Conservation (phyloP, 2,888 invertebrate genomes). For the Monopis laevigella region DNA sequence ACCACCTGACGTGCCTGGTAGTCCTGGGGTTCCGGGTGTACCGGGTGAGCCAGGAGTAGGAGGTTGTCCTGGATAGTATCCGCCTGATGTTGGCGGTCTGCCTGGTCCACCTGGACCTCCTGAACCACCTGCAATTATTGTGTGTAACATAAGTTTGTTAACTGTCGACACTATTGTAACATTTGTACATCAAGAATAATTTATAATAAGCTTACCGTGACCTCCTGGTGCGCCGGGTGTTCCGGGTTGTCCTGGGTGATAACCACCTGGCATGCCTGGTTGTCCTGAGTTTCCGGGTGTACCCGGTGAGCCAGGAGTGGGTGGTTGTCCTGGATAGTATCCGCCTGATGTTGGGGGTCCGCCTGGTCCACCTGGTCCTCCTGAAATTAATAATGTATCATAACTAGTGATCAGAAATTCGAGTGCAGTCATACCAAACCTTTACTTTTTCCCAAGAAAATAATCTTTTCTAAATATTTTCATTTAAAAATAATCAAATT, state of each 20-base stretch:
- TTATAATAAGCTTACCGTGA: constrained; percentile 7
- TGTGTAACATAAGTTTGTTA: not conserved
- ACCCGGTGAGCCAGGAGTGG: constrained; percentile 28
- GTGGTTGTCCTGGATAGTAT: constrained; percentile 26
- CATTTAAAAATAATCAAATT: too few species aligned
- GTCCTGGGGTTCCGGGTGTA: constrained; percentile 29
- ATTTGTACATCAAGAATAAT: too few species aligned
- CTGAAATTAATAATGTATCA: constrained; percentile 25
- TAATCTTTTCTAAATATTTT: too few species aligned
- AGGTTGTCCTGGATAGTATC: constrained; percentile 25
- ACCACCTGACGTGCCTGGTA: constrained; percentile 23
- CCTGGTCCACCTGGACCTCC: constrained; percentile 33
- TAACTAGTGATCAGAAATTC: too few species aligned
- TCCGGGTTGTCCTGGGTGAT: constrained; percentile 18
- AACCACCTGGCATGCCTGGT: constrained; percentile 15
- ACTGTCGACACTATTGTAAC: too few species aligned
- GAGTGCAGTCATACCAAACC: too few species aligned
- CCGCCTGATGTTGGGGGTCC: constrained; percentile 22
- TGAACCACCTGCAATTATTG: constrained; percentile 29
- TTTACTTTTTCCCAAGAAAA: too few species aligned
- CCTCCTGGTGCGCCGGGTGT: constrained; percentile 18
- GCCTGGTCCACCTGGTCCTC: constrained; percentile 36
- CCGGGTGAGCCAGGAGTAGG: constrained; percentile 27
- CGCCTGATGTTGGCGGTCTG: constrained; percentile 17
- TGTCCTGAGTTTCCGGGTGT: constrained; percentile 21